Conservation (phyloP, 2,113 vertebrate species). For the Panthera leo region DNA sequence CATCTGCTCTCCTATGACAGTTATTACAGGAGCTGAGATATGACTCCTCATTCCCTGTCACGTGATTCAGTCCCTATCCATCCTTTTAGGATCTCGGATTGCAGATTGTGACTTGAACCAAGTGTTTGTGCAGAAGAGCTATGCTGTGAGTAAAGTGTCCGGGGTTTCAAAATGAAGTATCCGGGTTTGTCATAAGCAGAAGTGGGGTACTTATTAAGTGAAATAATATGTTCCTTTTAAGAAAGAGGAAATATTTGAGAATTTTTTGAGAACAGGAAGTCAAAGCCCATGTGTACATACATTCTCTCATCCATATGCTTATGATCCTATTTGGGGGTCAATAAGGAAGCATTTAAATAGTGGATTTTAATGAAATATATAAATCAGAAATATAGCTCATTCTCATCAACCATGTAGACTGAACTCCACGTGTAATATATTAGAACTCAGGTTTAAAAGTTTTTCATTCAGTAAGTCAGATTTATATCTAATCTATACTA, state of each 20-base stretch:
- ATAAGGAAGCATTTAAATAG: background rate
- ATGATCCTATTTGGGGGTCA: slow-evolving; percentile 2
- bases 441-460: background rate
- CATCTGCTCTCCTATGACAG: slow-evolving; percentile 45
- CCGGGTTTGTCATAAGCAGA: background rate
- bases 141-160: slow-evolving; percentile 11
- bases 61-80: background rate
- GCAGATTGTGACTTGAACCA: background rate
- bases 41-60: background rate
- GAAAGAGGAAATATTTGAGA: background rate
- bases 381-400: slow-evolving; percentile 29
- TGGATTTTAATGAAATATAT: background rate
- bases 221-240: background rate
- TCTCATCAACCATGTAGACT: background rate
- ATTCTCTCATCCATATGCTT: background rate
- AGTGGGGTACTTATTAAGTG: background rate
- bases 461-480: slow-evolving; percentile 15
- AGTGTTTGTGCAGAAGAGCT: slow-evolving; percentile 12
- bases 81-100: background rate
- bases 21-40: slow-evolving; percentile 53
- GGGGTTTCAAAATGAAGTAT: slow-evolving; percentile 40
- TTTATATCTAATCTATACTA: background rate
- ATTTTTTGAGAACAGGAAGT: background rate
- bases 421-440: background rate
- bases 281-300: background rate